Conservation (phyloP, 2,888 invertebrate species). For the Torymus auratus region DNA sequence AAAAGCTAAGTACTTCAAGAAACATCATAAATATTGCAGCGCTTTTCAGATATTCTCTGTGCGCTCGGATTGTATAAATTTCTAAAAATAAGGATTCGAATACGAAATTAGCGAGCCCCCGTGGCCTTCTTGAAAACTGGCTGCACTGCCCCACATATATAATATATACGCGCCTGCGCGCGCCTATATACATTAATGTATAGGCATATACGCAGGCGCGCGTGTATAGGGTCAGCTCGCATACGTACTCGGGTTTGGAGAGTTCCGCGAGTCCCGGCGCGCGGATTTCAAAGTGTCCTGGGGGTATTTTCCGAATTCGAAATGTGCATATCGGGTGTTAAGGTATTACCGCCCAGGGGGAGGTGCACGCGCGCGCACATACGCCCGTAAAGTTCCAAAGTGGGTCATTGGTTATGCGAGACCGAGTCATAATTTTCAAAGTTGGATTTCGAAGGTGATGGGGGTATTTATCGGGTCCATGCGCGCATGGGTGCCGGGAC, state of each 20-base stretch:
- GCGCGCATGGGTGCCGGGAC: too few relatives aligned
- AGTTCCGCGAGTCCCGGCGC: conserved; percentile 1
- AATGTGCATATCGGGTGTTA: conserved; percentile 52
- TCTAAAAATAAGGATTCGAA: too few relatives aligned
- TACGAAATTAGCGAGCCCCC: too few relatives aligned
- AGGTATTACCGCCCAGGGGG: conserved; percentile 46
- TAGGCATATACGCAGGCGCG: background rate
- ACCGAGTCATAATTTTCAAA: conserved; percentile 47
- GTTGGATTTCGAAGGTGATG: conserved; percentile 43
- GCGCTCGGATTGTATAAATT: too few relatives aligned
- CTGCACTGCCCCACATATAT: too few relatives aligned
- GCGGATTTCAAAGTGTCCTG: conserved; percentile 44
- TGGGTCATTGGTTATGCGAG: conserved; percentile 48
- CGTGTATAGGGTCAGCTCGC: background rate
- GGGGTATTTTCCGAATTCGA: conserved; percentile 50
- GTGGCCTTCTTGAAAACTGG: too few relatives aligned
- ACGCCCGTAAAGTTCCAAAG: conserved; percentile 33
- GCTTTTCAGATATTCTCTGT: too few relatives aligned
- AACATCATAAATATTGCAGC: too few relatives aligned
- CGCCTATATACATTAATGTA: background rate
- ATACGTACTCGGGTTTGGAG: background rate
- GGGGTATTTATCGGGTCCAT: conserved; percentile 32
- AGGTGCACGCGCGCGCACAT: background rate
- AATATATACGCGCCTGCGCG: too few relatives aligned
- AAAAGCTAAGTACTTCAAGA: too few relatives aligned